These are phyloP conservation scores for Numenius phaeopus DNA, from an alignment of 2,797 vertebrate species.

Conservation along the genomic window DNA sequence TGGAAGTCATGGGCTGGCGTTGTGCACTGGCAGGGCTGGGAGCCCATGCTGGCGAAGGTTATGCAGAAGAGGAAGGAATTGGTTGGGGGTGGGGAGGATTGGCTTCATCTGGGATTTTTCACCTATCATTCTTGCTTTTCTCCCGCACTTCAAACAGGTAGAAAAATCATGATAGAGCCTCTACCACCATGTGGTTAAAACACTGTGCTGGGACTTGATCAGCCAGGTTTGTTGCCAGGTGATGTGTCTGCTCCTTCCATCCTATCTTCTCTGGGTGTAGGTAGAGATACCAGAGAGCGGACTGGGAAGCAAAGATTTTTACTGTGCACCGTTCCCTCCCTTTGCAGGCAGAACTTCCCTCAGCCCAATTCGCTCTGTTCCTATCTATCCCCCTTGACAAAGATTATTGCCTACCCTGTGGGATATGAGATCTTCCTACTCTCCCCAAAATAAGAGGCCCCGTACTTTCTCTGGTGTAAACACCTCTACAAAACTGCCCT, in stretches of 20 bases:
- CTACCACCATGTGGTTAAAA: background rate
- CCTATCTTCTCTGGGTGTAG: background rate
- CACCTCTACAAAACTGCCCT: background rate
- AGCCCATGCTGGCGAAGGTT: accelerated
- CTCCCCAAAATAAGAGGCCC: background rate
- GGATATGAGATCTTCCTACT: background rate
- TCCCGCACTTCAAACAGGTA: background rate
- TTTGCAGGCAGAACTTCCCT: background rate
- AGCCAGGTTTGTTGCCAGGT: background rate
- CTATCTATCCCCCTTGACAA: background rate
- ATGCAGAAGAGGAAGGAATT: background rate
- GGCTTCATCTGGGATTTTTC: background rate
- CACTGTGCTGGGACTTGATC: background rate
- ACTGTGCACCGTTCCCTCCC: background rate
- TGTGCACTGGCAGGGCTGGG: background rate
- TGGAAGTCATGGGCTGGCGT: background rate
- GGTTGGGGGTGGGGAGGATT: background rate
- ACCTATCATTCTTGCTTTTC: background rate
- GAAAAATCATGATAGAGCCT: background rate
- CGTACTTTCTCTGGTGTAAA: background rate
- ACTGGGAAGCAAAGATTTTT: background rate
- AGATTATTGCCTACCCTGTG: background rate
- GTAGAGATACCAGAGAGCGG: background rate
- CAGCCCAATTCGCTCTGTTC: background rate
- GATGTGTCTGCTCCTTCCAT: background rate